Evolutionary conservation across 1,140 invertebrate species (phyloP), one percentile per base, ranked within the genome.

Genomic region (Plectrocnemia conspersa): DNA sequence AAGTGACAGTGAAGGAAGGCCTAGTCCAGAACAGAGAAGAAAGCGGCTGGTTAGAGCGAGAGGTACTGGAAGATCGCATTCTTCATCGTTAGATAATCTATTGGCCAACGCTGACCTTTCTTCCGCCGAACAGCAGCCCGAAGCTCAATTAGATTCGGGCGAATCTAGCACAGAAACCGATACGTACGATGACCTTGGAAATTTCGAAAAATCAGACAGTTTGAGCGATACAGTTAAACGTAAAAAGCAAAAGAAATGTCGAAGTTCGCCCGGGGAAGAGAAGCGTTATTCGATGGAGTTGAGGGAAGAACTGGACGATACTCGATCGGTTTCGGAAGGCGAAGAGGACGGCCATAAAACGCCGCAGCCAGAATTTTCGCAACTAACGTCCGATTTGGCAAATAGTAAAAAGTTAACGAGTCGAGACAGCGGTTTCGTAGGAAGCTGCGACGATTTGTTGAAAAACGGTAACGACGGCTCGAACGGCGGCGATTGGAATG

Each of bases 351-450:
- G 80, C 29, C 72, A 79, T 32, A 77, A 78, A 61, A 80, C 80
- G n/a, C 79, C 82, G 1, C 76, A 84, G 58, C 80, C 80, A 0
- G 80, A 83, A 58, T 75, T 77, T 62, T 70, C 70, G 63, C 70
- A 73, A 38, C 69, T 76, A 41, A 71, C 71, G 54, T 73, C 69
- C 54, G 75, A 77, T 64, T 66, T 79, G 23, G 74, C 73, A 40
- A 75, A 75, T 65, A 75, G 71, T 35, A 78, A 76, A 50, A 86
- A 87, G 65, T 85, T 89, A 64, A 87, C 89, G 52, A 90, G 86
- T 63, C 74, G 89, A 48, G 89, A 92, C 67, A 91, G 88, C 59
- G 89, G 89, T 2, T 92, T 92, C 62, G 83, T 91, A 27, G 89
- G 89, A 2, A 92, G 88, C 64, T 91, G 88, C 64, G 89, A 92